phyloP scores from a whole-genome alignment of 2,888 invertebrate species.

The Leptinotarsa haldemani region DNA sequence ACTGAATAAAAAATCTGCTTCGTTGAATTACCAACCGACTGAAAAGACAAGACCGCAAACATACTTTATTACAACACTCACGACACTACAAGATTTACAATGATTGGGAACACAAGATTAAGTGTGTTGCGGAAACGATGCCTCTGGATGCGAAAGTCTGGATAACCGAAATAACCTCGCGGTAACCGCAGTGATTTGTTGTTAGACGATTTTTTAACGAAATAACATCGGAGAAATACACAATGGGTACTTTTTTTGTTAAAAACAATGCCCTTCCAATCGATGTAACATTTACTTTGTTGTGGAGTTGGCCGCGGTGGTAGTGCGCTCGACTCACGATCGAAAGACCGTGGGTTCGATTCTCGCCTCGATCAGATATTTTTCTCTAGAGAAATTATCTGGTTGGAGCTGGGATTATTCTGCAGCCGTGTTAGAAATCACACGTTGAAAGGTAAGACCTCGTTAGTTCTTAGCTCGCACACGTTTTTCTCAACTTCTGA shows the following conservation, averaged over 20 bases:
- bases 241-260: not conserved
- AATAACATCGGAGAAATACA: not conserved
- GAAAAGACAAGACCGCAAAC: constrained; percentile 13
- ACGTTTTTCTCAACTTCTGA: no score
- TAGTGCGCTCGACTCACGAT: no score
- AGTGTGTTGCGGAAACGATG: constrained; percentile 4
- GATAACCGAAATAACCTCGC: constrained; percentile 8
- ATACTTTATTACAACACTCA: constrained; percentile 13
- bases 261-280: no score
- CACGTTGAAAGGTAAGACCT: no score
- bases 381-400: no score
- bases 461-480: no score
- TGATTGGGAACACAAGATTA: constrained; percentile 17
- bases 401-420: no score
- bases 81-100: constrained; percentile 8
- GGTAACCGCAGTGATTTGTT: constrained; percentile 1
- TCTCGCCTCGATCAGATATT: no score
- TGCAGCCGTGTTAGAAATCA: no score
- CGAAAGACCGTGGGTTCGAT: no score
- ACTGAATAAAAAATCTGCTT: not conserved
- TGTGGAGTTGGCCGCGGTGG: no score
- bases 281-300: no score
- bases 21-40: not conserved
- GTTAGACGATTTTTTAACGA: not conserved
- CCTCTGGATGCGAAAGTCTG: not conserved